Percentiles rank a stretch among this genome's conserved stretches.
These are phyloP conservation scores for Amblyopsis rosae DNA, from an alignment of 2,113 vertebrate species.

Conservation along the genomic window DNA sequence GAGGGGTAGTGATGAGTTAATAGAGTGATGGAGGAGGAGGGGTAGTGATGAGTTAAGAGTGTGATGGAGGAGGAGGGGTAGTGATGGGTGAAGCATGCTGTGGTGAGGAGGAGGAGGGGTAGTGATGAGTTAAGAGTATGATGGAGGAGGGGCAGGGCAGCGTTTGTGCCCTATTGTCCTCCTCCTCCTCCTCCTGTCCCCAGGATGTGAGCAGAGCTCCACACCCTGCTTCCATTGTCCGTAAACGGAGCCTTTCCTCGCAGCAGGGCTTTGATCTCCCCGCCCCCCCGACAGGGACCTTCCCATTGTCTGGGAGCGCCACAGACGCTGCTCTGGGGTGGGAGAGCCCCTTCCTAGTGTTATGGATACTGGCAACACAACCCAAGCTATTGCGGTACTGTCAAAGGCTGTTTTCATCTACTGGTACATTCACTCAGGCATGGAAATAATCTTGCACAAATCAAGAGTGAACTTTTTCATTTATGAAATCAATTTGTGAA, in stretches of 20 bases:
- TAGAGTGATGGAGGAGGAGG: neutral
- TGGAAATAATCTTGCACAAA: no score
- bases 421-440: no score
- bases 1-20: neutral
- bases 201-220: constrained; percentile 48
- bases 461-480: no score
- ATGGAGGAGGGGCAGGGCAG: neutral
- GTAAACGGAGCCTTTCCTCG: constrained; percentile 40
- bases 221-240: constrained; percentile 43
- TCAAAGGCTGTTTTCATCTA: no score
- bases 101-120: neutral
- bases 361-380: no score
- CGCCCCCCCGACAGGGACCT: neutral
- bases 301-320: neutral
- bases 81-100: neutral
- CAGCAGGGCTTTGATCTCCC: constrained; percentile 30
- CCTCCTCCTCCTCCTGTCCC: constrained; percentile 41
- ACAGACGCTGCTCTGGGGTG: no score
- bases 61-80: neutral
- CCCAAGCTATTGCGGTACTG: no score
- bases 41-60: no score
- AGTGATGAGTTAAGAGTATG: neutral
- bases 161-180: constrained; percentile 3
- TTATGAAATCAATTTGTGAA: no score
- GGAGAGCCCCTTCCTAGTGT: no score